Base-by-base conservation (phyloP, 2,797 vertebrate species). In the Danio jaintianensis region DNA sequence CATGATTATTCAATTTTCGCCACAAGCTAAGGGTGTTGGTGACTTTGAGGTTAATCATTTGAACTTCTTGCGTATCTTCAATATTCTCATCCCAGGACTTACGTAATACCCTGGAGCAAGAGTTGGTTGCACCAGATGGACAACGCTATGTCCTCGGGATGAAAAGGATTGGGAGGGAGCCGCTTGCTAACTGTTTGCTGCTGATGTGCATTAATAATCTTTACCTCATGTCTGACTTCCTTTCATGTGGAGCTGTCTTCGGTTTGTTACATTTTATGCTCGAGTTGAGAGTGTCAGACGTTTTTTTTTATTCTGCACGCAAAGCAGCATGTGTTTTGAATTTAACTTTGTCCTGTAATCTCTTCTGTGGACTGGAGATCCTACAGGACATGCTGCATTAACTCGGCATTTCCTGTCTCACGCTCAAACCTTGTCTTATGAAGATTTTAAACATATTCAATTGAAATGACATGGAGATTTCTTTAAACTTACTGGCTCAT, bases 251-350 rank as follows among this genome's bases (percentile, higher is more conserved):
- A 45, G 16, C 53, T 36, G 40, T 47, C 53, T 78, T 48, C 45
- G 52, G 9, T 69, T 62, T 74, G 55, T 42, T 78, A 61, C 16
- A 50, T 61, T 78, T 56, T 43, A 40, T 70, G 45, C n/a, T 18
- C 2, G 52, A 68, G 22, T 68, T 76, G 61, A 66, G 18, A 29
- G 40, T 5, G 10, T 75, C 42, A 48, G 29, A 29, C 1, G 1
- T 29, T 29, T 29, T 47, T 16, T n/a, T 68, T 59, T n/a, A 83
- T 86, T 91, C 88, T 87, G 91, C 89, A 91, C 82, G 88, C 91
- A 84, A 63, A 75, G 61, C 52, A 43, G 55, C 89, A 91, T 89
- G 85, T 91, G 91, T 90, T 92, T 90, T 87, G 87, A 83, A 90
- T 92, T 91, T 78, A 66, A 86, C 79, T 80, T 86, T 48, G 81